Evolutionary conservation across 2,797 vertebrate species (phyloP), one percentile per base, ranked within the genome.

Genomic region (Acanthurus tractus): DNA sequence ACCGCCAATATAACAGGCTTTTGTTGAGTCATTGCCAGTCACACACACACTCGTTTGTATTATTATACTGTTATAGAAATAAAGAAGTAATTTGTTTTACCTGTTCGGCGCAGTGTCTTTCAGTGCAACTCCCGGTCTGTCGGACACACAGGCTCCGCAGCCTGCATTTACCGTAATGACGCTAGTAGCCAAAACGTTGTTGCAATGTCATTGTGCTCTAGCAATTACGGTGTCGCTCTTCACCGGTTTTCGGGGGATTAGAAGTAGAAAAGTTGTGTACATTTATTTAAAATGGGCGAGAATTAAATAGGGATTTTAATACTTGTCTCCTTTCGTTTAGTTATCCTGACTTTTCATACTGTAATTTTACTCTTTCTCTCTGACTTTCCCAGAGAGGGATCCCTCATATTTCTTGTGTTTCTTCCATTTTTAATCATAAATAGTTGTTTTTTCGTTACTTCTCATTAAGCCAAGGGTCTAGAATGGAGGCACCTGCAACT

Each of bases 51-150:
- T 46, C 14, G 20, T 4, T 38, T 46, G 40, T 38, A 63, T 63
- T 61, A 42, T 20, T 12, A 11, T 1, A 18, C 36, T 15, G 49
- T 45, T n/a, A 23, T 0, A 45, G 10, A 45, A 73, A 81, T 29
- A 81, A 78, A 79, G 62, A 74, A 65, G 56, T 20, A 1, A 17
- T 9, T 67, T 48, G 59, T 54, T 86, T 88, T 95, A 95, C 95
- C 95, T 96, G 94, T 92, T 92, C 90, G 80, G 91, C 62, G 92
- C 92, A 87, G 87, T 52, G 88, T 87, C 93, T 92, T 85, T 89
- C 90, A 84, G 87, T 79, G 80, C 86, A 92, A 92, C 91, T 94
- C 89, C 83, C n/a, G 83, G 69, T 90, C 90, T 69, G 76, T 73
- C 64, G 71, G 90, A 89, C 88, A 72, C 86, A 57, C 63, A 59